Evolutionary conservation across 2,888 invertebrate genomes (phyloP).

Genomic region (Diploptera punctata): DNA sequence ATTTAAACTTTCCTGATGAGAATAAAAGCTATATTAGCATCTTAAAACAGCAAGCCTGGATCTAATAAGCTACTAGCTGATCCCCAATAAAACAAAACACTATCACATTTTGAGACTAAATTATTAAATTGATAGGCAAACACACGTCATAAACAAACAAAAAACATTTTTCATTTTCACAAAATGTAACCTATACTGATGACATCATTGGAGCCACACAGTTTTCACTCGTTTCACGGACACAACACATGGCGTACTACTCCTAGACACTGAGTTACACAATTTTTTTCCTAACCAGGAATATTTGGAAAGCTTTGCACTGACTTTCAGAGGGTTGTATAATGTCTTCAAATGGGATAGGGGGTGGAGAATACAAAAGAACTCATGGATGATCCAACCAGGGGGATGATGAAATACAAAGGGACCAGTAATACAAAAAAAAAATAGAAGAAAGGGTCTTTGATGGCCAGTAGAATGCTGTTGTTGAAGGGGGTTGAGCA

Average conservation of each 20-base stretch:
- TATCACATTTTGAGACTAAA: no score
- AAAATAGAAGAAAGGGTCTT: slow-evolving; percentile 1
- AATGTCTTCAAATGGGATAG: not conserved
- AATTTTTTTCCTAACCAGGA: not conserved
- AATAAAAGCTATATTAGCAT: no score
- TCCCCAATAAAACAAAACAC: no score
- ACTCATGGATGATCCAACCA: slow-evolving; percentile 21
- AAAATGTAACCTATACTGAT: no score
- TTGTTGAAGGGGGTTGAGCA: not conserved
- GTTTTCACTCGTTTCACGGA: not conserved
- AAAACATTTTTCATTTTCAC: no score
- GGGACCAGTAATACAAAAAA: not conserved
- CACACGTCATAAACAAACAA: no score
- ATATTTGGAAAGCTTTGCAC: not conserved
- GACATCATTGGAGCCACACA: not conserved
- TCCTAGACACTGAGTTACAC: not conserved
- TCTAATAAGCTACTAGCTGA: no score
- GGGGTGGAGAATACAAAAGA: slow-evolving; percentile 1
- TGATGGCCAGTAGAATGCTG: not conserved
- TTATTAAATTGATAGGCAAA: no score
- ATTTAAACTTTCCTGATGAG: no score
- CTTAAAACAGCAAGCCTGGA: no score
- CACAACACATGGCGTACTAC: not conserved
- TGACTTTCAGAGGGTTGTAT: not conserved
- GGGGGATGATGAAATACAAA: slow-evolving; percentile 20